These are phyloP conservation scores for Oeneis ivallda DNA, from an alignment of 2,888 invertebrate genomes.

Conservation along the genomic window DNA sequence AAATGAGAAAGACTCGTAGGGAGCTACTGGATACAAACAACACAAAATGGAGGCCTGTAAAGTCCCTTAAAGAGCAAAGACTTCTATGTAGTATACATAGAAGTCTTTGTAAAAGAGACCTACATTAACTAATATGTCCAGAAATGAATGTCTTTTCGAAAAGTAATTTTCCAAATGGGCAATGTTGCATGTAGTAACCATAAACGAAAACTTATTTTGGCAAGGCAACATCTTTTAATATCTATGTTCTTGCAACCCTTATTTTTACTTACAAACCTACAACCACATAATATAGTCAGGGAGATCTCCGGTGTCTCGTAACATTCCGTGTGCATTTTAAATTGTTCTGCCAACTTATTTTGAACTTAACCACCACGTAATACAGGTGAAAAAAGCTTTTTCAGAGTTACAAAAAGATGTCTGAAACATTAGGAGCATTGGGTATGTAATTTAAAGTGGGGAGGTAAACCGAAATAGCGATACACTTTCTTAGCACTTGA, in stretches of 20 bases:
- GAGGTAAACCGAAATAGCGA: slow-evolving; percentile 36
- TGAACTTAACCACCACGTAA: slow-evolving; percentile 19
- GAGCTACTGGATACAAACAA: too few relatives aligned
- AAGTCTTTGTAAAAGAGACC: too few relatives aligned
- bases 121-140: too few relatives aligned
- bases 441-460: slow-evolving; percentile 30
- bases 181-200: background rate
- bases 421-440: slow-evolving; percentile 22
- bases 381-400: slow-evolving; percentile 19
- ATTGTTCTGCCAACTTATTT: slow-evolving; percentile 7
- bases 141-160: background rate
- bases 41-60: too few relatives aligned
- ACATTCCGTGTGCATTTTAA: slow-evolving; percentile 25
- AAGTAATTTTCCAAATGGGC: background rate
- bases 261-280: slow-evolving; percentile 29
- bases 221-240: background rate
- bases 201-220: slow-evolving; percentile 3
- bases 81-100: too few relatives aligned
- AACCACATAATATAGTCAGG: slow-evolving; percentile 25
- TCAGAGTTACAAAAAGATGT: slow-evolving; percentile 17
- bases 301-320: slow-evolving; percentile 31
- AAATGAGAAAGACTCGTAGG: background rate
- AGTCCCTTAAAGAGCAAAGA: too few relatives aligned
- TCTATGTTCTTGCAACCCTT: slow-evolving; percentile 23
- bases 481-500: slow-evolving; percentile 32